A percentile compares a stretch with the other conserved stretches of the same genome.
These are phyloP conservation scores for Popillia japonica DNA, from an alignment of 1,140 invertebrate genomes.

Conservation along the genomic window DNA sequence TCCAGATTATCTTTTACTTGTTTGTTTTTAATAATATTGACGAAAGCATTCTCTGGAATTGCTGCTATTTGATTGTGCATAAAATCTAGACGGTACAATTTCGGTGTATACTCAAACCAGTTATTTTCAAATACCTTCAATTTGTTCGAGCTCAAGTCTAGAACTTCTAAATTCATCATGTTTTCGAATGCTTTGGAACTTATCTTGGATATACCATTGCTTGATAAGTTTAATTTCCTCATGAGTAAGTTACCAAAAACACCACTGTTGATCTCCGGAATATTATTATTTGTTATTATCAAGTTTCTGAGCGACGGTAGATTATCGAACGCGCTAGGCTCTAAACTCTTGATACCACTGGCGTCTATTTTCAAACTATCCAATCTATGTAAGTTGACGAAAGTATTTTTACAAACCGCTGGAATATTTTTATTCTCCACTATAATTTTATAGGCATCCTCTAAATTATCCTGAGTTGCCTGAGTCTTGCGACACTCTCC, in stretches of 20 bases:
- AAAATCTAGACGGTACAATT: slow-evolving; percentile 23
- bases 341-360: background rate
- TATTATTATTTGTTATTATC: slow-evolving; percentile 16
- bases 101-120: slow-evolving; percentile 28
- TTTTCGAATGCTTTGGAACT: slow-evolving; percentile 10
- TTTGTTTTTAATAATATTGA: slow-evolving; percentile 5
- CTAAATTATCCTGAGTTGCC: background rate
- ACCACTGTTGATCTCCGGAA: background rate
- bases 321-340: slow-evolving; percentile 15
- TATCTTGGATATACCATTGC: background rate
- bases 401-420: background rate
- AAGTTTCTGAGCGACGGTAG: background rate
- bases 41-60: slow-evolving; percentile 10
- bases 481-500: background rate
- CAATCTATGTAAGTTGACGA: background rate
- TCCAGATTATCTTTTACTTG: slow-evolving; percentile 9
- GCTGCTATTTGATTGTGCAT: background rate
- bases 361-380: background rate
- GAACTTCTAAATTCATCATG: slow-evolving; percentile 34
- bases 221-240: slow-evolving; percentile 23
- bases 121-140: background rate
- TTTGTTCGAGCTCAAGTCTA: slow-evolving; percentile 15
- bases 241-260: slow-evolving; percentile 16
- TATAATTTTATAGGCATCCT: background rate
- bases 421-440: slow-evolving; percentile 9